Evolutionary conservation across 2,797 vertebrate species (phyloP).

Genomic region (Coilia nasus): DNA sequence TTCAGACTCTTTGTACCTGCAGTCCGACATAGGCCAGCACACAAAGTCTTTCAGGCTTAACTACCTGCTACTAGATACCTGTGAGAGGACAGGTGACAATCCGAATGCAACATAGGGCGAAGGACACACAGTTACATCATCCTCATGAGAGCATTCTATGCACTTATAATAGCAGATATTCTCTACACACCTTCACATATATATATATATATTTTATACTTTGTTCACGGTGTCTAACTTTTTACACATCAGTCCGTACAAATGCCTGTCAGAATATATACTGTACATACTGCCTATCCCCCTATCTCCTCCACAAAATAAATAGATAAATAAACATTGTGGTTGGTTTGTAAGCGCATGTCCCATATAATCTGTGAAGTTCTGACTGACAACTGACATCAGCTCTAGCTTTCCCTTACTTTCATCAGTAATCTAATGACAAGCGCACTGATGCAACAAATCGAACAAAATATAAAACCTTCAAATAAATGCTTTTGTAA

Average conservation of each 20-base stretch:
- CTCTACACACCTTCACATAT: neutral
- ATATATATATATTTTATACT: neutral
- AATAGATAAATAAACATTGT: neutral
- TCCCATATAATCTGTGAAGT: neutral
- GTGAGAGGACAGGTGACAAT: neutral
- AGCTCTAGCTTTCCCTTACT: neutral
- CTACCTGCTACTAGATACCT: neutral
- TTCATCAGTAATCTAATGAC: too few relatives aligned
- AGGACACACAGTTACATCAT: neutral
- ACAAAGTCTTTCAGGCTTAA: neutral
- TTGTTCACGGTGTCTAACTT: neutral
- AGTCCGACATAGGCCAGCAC: neutral
- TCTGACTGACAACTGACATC: neutral
- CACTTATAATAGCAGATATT: neutral
- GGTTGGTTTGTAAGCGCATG: neutral
- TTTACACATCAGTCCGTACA: neutral
- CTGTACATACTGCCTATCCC: neutral
- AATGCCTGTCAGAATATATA: neutral
- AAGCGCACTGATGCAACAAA: neutral
- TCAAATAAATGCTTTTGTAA: neutral
- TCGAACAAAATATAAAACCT: too few relatives aligned
- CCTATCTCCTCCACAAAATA: neutral
- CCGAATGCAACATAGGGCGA: neutral
- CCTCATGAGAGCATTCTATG: neutral
- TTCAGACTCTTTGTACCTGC: neutral